Base-by-base conservation (phyloP, 92 coral and sea anemone species). In the Nematostella vectensis region DNA sequence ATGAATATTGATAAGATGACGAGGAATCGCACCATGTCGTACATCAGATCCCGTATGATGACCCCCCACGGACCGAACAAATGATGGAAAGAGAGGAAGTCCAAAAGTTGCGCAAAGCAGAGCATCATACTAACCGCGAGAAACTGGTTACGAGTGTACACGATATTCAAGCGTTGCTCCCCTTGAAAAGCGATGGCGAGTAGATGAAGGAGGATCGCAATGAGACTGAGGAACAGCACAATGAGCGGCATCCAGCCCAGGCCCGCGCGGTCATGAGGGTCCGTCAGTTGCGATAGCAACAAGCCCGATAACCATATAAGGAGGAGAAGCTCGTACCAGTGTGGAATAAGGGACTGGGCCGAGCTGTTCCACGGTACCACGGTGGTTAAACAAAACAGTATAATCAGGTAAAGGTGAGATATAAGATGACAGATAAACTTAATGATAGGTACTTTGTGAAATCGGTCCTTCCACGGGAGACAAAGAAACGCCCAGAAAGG, bases 41-140 rank as follows among this genome's bases (percentile, higher is more conserved):
- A 88, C 98, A 91, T 86, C 23, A 91, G 77, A 70, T 91, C 95
- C 68, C 96, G 93, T 58, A 91, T 91, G 69, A 91, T 91, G 18
- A 86, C 98, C 55, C 98, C 98, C 98, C 98, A 91, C 4, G 98
- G 98, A 55, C 98, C 98, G 30, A 91, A 91, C 82, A 91, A 72
- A 58, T 91, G 96, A 78, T 91, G 98, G 71, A 91, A 86, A 2
- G 98, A 86, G 18, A 91, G 63, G 45, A 91, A 91, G 51, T 91
- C 98, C 58, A 91, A 60, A 20, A 91, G 69, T 40, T 91, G 98
- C 9, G 87, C 87, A 48, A 91, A 91, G 50, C 96, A 86, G 43
- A 91, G 85, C 83, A 86, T 81, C 98, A 91, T 91, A 57, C 94
- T 77, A 44, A 67, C 64, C 4, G 98, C 98, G 30, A 86, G 76